Conservation (phyloP, 2,113 vertebrate species). For the Chaetodon trifascialis region DNA sequence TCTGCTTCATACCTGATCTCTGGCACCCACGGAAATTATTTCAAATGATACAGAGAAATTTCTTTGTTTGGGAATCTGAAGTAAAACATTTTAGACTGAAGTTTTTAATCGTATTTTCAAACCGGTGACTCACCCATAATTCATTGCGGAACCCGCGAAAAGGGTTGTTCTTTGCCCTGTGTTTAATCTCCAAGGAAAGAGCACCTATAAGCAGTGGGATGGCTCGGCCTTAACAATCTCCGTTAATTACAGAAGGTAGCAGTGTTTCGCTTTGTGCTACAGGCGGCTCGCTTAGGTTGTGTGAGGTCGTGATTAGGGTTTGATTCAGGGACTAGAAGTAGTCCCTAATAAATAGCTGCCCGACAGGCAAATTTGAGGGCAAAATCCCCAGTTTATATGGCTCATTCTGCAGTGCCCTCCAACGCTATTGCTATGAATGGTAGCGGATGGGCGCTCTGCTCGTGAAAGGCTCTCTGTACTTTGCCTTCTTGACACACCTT, state of each 20-base stretch:
- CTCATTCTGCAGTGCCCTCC: neutral
- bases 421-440: neutral
- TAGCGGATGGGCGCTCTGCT: neutral
- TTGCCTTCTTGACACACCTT: constrained; percentile 70
- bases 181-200: neutral
- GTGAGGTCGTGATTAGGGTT: too few relatives aligned
- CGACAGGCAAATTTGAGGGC: neutral
- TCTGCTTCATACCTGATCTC: neutral
- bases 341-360: neutral
- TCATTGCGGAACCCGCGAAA: constrained; percentile 20
- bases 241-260: neutral
- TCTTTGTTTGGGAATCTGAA: neutral
- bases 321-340: too few relatives aligned
- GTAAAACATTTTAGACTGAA: neutral
- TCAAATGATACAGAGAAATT: neutral
- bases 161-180: neutral
- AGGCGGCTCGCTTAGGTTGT: accelerated
- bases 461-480: constrained; percentile 1
- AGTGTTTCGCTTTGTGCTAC: neutral
- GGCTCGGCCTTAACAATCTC: neutral
- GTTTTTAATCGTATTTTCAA: neutral
- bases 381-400: accelerated
- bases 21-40: neutral
- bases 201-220: neutral
- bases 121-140: constrained; percentile 37